Conservation (phyloP, 2,113 vertebrate species). For the Gallinago jamesoni region DNA sequence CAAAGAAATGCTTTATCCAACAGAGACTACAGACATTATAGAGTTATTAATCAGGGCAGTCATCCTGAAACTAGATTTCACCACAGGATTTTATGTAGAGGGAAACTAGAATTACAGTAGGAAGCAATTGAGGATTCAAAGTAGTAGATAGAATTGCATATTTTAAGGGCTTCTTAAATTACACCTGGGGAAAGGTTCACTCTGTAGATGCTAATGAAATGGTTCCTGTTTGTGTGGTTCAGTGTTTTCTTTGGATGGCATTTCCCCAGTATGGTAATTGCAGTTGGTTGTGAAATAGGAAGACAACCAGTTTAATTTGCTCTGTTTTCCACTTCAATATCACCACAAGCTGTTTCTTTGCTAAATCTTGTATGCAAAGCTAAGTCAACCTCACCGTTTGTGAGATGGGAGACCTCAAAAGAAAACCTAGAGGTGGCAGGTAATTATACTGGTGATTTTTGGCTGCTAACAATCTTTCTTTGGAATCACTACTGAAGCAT, state of each 20-base stretch:
- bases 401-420: not conserved
- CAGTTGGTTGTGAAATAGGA: not conserved
- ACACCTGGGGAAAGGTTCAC: not conserved
- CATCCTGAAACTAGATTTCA: slow-evolving; percentile 47
- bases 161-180: slow-evolving; percentile 27
- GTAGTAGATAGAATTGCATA: not conserved
- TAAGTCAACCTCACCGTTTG: not conserved
- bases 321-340: not conserved
- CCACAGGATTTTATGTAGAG: slow-evolving; percentile 8
- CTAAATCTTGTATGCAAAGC: not conserved
- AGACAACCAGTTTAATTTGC: slow-evolving; percentile 20
- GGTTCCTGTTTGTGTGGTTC: not conserved
- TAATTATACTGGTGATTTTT: not conserved
- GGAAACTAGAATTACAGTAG: slow-evolving; percentile 23
- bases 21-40: slow-evolving; percentile 33
- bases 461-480: not conserved
- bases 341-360: not conserved
- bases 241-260: not conserved
- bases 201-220: slow-evolving; percentile 2
- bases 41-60: slow-evolving; percentile 60
- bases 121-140: slow-evolving; percentile 23
- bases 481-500: not conserved
- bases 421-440: not conserved
- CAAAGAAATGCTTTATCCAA: slow-evolving; percentile 56
- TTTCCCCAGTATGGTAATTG: not conserved